Conservation (phyloP, 2,888 invertebrate genomes). For the Andrena minutula region DNA sequence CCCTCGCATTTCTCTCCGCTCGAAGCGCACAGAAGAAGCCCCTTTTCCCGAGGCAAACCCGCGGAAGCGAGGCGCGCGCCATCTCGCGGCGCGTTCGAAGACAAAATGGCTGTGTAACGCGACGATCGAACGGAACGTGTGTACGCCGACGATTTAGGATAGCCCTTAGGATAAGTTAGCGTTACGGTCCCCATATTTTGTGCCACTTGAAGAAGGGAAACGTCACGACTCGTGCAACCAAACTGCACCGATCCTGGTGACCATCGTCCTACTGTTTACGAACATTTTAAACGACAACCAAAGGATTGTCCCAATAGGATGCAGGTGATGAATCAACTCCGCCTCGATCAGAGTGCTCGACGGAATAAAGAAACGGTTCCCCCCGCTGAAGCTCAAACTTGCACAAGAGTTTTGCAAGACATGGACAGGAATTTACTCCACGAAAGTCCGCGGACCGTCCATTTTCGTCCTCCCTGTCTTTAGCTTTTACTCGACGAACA, state of each 20-base stretch:
- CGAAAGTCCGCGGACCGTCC: neutral
- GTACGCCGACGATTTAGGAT: constrained; percentile 26
- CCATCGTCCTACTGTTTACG: neutral
- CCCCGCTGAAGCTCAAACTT: neutral
- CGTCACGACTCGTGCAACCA: neutral
- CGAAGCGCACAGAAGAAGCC: neutral
- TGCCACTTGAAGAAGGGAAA: constrained; percentile 31
- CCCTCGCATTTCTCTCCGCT: neutral
- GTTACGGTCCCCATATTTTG: constrained; percentile 22
- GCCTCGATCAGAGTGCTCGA: neutral
- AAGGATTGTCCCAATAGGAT: neutral
- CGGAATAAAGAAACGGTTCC: neutral
- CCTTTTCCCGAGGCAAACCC: neutral
- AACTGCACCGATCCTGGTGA: neutral
- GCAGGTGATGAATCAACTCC: neutral
- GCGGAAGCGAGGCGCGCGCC: neutral
- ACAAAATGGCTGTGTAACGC: constrained; percentile 45
- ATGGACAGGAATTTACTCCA: neutral
- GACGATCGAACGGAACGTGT: constrained; percentile 9
- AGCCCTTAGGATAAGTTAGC: constrained; percentile 38
- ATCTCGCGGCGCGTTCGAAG: constrained; percentile 13
- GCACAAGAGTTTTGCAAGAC: neutral
- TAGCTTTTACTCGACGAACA: neutral
- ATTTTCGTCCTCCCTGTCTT: neutral
- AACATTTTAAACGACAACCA: neutral